These are phyloP conservation scores for Busseola fusca DNA, from an alignment of 2,888 invertebrate species.

Conservation along the genomic window DNA sequence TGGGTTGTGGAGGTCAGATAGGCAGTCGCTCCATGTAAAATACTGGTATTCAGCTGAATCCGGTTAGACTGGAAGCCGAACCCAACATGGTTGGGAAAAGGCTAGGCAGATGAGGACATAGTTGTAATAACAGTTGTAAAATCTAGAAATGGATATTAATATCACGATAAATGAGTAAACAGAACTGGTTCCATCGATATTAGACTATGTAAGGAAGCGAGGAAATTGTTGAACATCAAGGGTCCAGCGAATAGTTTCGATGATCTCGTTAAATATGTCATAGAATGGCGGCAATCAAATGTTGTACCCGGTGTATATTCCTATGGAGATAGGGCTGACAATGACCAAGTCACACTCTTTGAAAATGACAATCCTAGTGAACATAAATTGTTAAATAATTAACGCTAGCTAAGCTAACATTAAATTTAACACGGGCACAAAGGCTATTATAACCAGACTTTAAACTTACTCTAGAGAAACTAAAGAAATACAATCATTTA, in stretches of 20 bases:
- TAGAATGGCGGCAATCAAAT: slow-evolving; percentile 34
- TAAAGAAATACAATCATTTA: slow-evolving; percentile 10
- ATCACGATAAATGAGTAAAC: slow-evolving; percentile 29
- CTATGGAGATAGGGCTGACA: slow-evolving; percentile 19
- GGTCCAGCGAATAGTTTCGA: slow-evolving; percentile 17
- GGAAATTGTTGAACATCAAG: slow-evolving; percentile 46
- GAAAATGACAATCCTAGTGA: neutral
- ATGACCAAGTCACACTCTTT: fast-evolving
- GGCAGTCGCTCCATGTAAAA: no score
- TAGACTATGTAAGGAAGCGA: slow-evolving; percentile 48
- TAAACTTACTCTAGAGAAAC: slow-evolving; percentile 1
- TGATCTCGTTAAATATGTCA: slow-evolving; percentile 39
- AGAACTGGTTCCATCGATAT: slow-evolving; percentile 41
- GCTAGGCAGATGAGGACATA: no score
- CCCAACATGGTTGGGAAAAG: no score
- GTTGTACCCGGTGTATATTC: slow-evolving; percentile 11
- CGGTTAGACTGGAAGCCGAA: no score
- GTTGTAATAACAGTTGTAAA: slow-evolving; percentile 24
- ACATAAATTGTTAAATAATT: neutral
- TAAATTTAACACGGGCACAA: neutral
- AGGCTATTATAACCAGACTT: neutral
- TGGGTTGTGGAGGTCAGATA: no score
- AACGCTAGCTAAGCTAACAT: neutral
- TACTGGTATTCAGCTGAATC: no score
- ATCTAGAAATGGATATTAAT: slow-evolving; percentile 35